A percentile compares a stretch with the other conserved stretches of the same genome.
These are phyloP conservation scores for Brachionichthys hirsutus DNA, from an alignment of 2,113 vertebrate species.

Conservation along the genomic window DNA sequence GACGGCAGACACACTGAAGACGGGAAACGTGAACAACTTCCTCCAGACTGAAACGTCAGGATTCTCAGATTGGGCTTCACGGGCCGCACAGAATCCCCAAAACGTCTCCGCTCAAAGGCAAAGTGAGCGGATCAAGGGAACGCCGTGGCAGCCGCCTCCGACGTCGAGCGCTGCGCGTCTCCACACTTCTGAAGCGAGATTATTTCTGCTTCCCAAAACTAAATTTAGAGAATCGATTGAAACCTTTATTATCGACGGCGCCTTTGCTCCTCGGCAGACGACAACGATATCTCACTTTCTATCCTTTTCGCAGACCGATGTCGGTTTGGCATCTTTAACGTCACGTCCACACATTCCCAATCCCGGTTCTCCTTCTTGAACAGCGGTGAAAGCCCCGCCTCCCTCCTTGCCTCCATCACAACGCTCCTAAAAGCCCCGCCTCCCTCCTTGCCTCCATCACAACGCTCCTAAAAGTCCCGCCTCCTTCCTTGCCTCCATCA, in stretches of 20 bases:
- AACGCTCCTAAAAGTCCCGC: too few species aligned
- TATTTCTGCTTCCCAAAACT: conserved; percentile 51
- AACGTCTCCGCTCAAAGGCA: conserved; percentile 16
- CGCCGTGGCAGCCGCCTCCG: conserved; percentile 28
- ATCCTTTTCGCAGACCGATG: conserved; percentile 8
- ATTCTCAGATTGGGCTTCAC: too few species aligned
- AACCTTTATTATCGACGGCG: conserved; percentile 41
- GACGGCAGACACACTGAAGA: conserved; percentile 7
- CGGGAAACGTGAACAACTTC: neutral
- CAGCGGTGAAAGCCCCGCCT: too few species aligned
- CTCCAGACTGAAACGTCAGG: neutral
- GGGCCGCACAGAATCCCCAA: neutral
- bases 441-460: too few species aligned
- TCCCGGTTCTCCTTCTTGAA: too few species aligned
- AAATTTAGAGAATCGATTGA: conserved; percentile 48
- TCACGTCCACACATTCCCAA: too few species aligned
- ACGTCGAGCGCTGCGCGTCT: conserved; percentile 24
- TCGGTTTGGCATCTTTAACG: neutral
- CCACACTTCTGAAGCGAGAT: conserved; percentile 30
- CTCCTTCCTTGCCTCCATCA: too few species aligned
- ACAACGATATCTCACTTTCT: neutral
- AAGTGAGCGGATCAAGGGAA: conserved; percentile 16
- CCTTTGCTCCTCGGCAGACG: conserved; percentile 13
- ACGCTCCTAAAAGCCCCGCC: too few species aligned
- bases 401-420: too few species aligned